Base-by-base conservation (phyloP, 2,113 vertebrate genomes). In the Spilogale gracilis region DNA sequence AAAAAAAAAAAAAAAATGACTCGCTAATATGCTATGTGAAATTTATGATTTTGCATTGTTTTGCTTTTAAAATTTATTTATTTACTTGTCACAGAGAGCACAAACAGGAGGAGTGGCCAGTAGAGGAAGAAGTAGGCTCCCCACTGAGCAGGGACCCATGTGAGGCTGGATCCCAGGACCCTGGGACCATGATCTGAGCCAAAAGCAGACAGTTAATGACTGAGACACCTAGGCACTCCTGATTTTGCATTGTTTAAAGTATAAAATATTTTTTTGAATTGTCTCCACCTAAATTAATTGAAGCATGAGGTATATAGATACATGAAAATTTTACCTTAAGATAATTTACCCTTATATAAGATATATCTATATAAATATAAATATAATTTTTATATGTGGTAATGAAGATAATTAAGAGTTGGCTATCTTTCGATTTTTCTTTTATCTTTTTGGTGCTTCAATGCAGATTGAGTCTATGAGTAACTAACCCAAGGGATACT, bases 401-500 rank as follows among this genome's bases (percentile, higher is more conserved):
- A n/a, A 74, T 10, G 13, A 93, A 91, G 30, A 14, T 67, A 54
- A 60, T 4, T 79, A 61, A 67, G 63, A 83, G 30, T 60, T 92
- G 38, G 21, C 9, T 63, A 1, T 50, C 54, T 91, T 86, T 79
- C 54, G 12, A 32, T 63, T 67, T 67, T 50, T 87, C 30, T 50
- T n/a, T 79, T 73, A 79, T 18, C n/a, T 78, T 45, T 65, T n/a
- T 78, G 50, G 13, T 60, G 21, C 25, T 56, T 63, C 56, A 56
- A 1, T 79, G 67, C 54, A 86, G 65, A 90, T 74, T 32, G 52
- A 11, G 60, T 58, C 71, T 78, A 60, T 84, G 61, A 73, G 45
- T 82, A 92, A 43, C 48, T 43, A 82, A 84, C 56, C 74, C 80
- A 67, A 45, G 45, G 50, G 91, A 95, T 88, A 71, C 25, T 79